phyloP scores from a whole-genome alignment of 2,888 invertebrate species.

The Plagodis dolabraria region DNA sequence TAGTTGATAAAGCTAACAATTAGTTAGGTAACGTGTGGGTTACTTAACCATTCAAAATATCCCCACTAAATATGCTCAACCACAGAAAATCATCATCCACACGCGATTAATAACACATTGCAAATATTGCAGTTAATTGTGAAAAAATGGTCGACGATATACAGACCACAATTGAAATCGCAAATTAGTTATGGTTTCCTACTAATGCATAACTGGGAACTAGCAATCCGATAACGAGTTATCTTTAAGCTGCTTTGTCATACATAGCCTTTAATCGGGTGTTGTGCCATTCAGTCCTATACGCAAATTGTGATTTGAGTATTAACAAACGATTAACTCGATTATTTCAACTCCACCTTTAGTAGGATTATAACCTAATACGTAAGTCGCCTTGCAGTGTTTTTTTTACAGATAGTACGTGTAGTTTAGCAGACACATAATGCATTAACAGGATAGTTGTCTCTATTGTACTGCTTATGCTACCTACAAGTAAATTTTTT shows the following conservation, averaged over 20 bases:
- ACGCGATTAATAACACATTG: background rate
- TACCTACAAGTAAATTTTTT: no score
- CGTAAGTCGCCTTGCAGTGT: no score
- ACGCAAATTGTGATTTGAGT: constrained; percentile 42
- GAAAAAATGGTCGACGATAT: constrained; percentile 6
- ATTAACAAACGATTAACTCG: constrained; percentile 27
- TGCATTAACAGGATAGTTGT: no score
- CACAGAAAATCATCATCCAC: background rate
- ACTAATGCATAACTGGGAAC: constrained; percentile 45
- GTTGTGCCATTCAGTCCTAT: constrained; percentile 57
- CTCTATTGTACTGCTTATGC: no score
- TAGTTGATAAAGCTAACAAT: no score
- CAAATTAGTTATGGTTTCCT: constrained; percentile 39
- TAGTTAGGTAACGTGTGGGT: no score
- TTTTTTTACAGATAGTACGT: no score
- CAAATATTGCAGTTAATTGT: background rate
- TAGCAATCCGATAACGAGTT: constrained; percentile 63
- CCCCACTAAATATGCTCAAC: background rate
- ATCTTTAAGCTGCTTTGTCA: constrained; percentile 78
- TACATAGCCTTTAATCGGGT: constrained; percentile 56
- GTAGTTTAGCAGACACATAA: no score
- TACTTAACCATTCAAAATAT: no score
- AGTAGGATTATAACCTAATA: background rate
- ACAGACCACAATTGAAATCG: constrained; percentile 16
- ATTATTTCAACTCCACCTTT: constrained; percentile 1